Conservation (phyloP, 2,797 vertebrate species). For the Sciurus vulgaris region DNA sequence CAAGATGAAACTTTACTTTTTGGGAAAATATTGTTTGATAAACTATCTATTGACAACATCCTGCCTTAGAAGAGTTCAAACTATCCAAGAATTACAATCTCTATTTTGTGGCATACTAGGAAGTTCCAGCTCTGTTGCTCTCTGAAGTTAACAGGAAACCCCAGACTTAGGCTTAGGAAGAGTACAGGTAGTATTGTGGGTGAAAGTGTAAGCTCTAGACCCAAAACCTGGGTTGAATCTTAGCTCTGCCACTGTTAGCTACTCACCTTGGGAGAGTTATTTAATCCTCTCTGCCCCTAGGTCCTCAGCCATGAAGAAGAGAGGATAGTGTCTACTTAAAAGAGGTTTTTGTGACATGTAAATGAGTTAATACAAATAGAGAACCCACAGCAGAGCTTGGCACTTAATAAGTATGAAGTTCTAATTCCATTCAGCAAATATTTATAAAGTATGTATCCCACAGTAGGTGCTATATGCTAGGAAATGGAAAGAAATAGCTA, state of each 20-base stretch:
- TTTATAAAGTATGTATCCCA: background rate
- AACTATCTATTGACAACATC: background rate
- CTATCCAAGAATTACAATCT: background rate
- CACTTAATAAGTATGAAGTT: background rate
- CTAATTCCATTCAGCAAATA: constrained; percentile 3
- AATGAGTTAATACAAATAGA: background rate
- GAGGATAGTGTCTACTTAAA: background rate
- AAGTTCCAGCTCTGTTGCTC: background rate
- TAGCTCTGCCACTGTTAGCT: background rate
- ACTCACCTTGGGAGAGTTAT: background rate
- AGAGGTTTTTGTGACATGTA: background rate
- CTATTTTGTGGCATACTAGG: background rate
- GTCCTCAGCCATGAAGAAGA: background rate
- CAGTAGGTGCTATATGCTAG: background rate
- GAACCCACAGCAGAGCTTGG: background rate
- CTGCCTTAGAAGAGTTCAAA: background rate
- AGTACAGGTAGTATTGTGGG: background rate
- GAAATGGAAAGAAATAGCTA: background rate
- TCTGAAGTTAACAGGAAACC: background rate
- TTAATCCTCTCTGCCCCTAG: background rate
- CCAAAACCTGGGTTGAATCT: background rate
- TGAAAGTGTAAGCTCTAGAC: background rate
- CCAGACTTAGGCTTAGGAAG: background rate
- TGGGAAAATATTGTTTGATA: constrained; percentile 13
- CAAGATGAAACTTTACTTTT: background rate